Conservation (phyloP, 2,797 vertebrate genomes). For the Dallia pectoralis region DNA sequence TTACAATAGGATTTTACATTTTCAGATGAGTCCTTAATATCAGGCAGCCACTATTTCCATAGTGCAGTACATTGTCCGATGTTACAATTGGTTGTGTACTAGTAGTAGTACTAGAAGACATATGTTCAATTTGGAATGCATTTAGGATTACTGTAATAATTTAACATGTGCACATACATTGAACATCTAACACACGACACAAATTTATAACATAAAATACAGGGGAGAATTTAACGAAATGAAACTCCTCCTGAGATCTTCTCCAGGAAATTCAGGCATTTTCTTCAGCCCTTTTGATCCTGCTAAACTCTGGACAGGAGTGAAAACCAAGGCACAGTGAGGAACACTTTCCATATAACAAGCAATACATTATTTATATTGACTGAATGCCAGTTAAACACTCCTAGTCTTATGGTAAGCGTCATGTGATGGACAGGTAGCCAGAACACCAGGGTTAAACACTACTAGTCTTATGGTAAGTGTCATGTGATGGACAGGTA, state of each 20-base stretch:
- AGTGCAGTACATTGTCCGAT: background rate
- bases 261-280: background rate
- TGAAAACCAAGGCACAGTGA: background rate
- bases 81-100: background rate
- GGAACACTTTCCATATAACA: background rate
- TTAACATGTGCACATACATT: background rate
- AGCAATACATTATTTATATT: background rate
- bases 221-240: background rate
- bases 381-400: too few species aligned
- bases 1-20: too few species aligned
- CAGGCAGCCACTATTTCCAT: background rate
- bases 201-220: background rate
- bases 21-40: background rate
- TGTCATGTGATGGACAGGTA: too few species aligned
- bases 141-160: background rate
- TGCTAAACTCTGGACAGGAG: background rate
- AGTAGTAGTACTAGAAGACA: background rate
- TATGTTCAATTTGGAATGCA: background rate
- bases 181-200: background rate
- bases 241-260: background rate
- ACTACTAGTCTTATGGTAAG: too few species aligned
- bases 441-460: too few species aligned
- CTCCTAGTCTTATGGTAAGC: too few species aligned
- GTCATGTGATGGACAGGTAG: too few species aligned
- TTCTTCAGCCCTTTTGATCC: background rate